These are phyloP conservation scores for Cyphomyrmex costatus DNA, from an alignment of 1,140 invertebrate species.

Conservation along the genomic window DNA sequence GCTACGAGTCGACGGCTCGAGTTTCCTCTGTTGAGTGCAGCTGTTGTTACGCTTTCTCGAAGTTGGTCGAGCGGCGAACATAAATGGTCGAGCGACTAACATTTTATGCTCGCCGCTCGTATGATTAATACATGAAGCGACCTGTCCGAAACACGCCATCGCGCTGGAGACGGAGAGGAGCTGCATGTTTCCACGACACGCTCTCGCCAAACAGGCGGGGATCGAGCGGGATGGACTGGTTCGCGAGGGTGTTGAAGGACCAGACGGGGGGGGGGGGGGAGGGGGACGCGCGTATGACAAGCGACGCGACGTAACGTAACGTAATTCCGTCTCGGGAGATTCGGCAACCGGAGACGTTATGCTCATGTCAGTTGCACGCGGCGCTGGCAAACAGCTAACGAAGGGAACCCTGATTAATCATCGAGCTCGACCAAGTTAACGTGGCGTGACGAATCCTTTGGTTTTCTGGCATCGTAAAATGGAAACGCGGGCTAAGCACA, in stretches of 20 bases:
- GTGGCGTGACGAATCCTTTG: not conserved
- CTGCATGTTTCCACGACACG: constrained; percentile 12
- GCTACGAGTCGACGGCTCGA: not conserved
- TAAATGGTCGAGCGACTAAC: constrained; percentile 34
- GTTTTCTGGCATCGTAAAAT: constrained; percentile 30
- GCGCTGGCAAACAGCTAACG: constrained; percentile 14
- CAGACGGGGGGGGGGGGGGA: too few species aligned
- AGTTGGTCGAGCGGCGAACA: constrained; percentile 45
- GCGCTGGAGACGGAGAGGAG: not conserved
- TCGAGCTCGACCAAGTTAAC: constrained; percentile 5
- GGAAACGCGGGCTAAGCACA: not conserved
- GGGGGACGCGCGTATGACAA: constrained; percentile 59
- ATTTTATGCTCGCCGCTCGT: constrained; percentile 62
- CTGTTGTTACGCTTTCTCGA: constrained; percentile 40
- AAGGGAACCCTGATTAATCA: constrained; percentile 54
- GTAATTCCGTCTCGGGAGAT: constrained; percentile 69
- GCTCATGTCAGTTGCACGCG: constrained; percentile 58
- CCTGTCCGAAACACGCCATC: constrained; percentile 62
- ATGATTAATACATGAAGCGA: constrained; percentile 75
- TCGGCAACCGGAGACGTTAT: constrained; percentile 50
- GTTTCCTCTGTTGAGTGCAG: constrained; percentile 30
- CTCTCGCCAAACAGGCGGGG: constrained; percentile 16
- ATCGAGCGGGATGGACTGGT: not conserved
- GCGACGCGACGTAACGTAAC: constrained; percentile 43
- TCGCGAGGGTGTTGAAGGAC: not conserved